Conservation (phyloP, 2,113 vertebrate genomes). For the Grallaria varia region DNA sequence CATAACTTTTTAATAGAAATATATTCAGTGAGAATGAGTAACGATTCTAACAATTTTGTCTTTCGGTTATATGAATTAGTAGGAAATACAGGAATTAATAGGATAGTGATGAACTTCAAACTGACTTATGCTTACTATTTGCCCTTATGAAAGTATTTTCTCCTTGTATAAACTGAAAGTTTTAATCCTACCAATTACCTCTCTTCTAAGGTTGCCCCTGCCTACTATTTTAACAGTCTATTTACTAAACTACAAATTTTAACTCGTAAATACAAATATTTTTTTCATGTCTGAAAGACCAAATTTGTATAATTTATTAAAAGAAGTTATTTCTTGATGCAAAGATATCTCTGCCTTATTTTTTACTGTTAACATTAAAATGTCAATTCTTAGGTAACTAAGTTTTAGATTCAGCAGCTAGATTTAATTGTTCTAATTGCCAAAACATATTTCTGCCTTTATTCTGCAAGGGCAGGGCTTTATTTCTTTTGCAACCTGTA, state of each 20-base stretch:
- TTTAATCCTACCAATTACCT: not conserved
- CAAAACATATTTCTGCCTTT: not conserved
- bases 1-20: not conserved
- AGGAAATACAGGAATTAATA: not conserved
- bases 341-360: not conserved
- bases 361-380: not conserved
- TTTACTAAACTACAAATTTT: not conserved
- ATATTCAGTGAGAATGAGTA: not conserved
- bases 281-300: not conserved
- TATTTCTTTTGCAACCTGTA: not conserved
- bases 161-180: not conserved
- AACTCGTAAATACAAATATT: not conserved
- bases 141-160: conserved; percentile 21
- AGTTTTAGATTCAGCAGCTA: not conserved
- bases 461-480: not conserved
- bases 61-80: not conserved
- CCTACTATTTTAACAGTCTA: not conserved
- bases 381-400: not conserved
- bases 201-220: not conserved
- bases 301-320: not conserved
- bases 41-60: not conserved
- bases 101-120: not conserved
- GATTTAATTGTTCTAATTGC: conserved; percentile 5
- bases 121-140: conserved; percentile 11
- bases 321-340: not conserved